Conservation (phyloP, 2,888 invertebrate species). For the Drosophila siamana region DNA sequence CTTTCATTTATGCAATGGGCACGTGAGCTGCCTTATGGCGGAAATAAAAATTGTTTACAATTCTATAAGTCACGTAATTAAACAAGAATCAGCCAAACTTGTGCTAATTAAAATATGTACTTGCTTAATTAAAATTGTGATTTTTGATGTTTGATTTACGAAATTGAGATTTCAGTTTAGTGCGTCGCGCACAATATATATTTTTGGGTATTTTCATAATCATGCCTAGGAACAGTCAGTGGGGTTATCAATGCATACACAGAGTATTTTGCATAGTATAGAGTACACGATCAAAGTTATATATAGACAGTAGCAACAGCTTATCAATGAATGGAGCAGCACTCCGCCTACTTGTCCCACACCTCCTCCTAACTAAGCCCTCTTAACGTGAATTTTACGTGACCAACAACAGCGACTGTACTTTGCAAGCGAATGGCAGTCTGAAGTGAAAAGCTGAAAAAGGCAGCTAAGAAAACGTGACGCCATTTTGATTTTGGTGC, state of each 20-base stretch:
- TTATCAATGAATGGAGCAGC: conserved; percentile 45
- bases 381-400: conserved; percentile 38
- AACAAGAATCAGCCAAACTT: neutral
- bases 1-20: conserved; percentile 22
- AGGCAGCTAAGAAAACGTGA: conserved; percentile 25
- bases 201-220: conserved; percentile 43
- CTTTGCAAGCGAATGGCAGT: conserved; percentile 28
- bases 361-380: conserved; percentile 23
- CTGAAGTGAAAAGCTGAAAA: conserved; percentile 30
- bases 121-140: neutral
- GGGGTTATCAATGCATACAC: conserved; percentile 54
- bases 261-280: conserved; percentile 22
- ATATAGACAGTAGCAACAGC: conserved; percentile 30
- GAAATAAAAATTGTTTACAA: conserved; percentile 15
- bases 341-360: conserved; percentile 14
- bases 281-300: conserved; percentile 17
- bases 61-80: conserved; percentile 23
- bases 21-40: conserved; percentile 14
- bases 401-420: conserved; percentile 40
- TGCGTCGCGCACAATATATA: conserved; percentile 1
- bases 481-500: conserved; percentile 22
- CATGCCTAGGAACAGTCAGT: conserved; percentile 24
- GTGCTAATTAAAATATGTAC: neutral
- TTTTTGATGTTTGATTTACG: neutral
- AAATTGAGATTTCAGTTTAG: conserved; percentile 7